Evolutionary conservation across 2,113 vertebrate genomes (phyloP).

Genomic region (Trinectes maculatus): DNA sequence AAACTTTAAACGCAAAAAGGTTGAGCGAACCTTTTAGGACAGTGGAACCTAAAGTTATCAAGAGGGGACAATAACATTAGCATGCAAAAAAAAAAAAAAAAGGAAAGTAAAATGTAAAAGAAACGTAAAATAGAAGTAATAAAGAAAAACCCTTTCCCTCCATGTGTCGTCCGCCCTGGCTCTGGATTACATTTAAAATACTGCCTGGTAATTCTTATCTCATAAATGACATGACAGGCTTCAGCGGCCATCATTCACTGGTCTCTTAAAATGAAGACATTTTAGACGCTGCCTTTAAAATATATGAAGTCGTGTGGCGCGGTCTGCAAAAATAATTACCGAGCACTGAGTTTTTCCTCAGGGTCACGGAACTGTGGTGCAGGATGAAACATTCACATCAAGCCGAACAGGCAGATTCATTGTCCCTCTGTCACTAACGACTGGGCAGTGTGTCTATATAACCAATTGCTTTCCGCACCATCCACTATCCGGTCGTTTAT

Average conservation of each 20-base stretch:
- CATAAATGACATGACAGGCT: slow-evolving; percentile 71
- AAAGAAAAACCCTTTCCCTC: slow-evolving; percentile 15
- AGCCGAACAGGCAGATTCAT: slow-evolving; percentile 69
- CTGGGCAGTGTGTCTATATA: slow-evolving; percentile 35
- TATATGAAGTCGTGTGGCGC: slow-evolving; percentile 47
- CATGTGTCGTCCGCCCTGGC: background rate
- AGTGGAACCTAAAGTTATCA: slow-evolving; percentile 4
- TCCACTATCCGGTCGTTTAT: slow-evolving; percentile 33
- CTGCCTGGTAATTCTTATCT: slow-evolving; percentile 56
- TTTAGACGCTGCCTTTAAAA: slow-evolving; percentile 68
- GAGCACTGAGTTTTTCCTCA: slow-evolving; percentile 44
- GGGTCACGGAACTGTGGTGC: slow-evolving; percentile 64
- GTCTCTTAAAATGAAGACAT: slow-evolving; percentile 61
- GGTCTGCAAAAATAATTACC: slow-evolving; percentile 69
- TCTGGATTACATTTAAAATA: slow-evolving; percentile 59
- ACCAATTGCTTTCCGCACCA: slow-evolving; percentile 37
- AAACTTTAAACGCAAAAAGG: background rate
- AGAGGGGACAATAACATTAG: background rate
- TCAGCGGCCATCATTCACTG: slow-evolving; percentile 55
- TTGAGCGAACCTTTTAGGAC: slow-evolving; percentile 1
- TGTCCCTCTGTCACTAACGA: slow-evolving; percentile 57
- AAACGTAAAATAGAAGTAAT: too few relatives aligned
- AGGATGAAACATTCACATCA: slow-evolving; percentile 73
- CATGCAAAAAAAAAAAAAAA: background rate
- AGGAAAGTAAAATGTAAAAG: too few relatives aligned